A percentile compares a stretch with the other conserved stretches of the same genome.
These are phyloP conservation scores for Tiliacea citrago DNA, from an alignment of 2,888 invertebrate genomes.

Conservation along the genomic window DNA sequence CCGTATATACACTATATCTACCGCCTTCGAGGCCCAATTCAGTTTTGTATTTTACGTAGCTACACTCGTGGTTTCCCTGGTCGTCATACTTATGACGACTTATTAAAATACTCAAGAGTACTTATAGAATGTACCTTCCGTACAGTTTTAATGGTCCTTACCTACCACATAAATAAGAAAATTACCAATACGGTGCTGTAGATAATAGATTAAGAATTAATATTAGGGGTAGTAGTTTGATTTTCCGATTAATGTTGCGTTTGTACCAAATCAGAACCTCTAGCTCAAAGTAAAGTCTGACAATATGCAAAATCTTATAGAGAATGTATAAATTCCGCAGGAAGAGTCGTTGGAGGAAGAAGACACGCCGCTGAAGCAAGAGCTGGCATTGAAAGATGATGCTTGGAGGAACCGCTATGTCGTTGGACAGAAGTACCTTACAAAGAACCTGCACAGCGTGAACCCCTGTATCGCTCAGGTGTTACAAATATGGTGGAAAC, in stretches of 20 bases:
- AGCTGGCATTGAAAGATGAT: slow-evolving; percentile 92
- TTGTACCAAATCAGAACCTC: not conserved
- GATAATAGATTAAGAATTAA: not conserved
- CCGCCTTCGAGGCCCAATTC: not conserved
- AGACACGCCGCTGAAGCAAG: slow-evolving; percentile 89
- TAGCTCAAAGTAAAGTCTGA: not conserved
- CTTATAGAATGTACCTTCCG: not conserved
- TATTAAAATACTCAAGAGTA: too few relatives aligned
- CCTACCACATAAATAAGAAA: not conserved
- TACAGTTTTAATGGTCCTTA: not conserved
- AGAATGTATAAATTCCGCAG: slow-evolving; percentile 65
- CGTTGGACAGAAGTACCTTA: slow-evolving; percentile 78
- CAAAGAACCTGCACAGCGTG: slow-evolving; percentile 93
- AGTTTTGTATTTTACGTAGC: not conserved
- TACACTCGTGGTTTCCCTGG: not conserved
- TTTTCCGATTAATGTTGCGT: not conserved
- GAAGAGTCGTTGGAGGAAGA: slow-evolving; percentile 88
- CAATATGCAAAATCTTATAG: not conserved
- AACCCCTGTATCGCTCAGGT: slow-evolving; percentile 96
- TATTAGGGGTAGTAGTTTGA: not conserved
- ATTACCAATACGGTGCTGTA: not conserved
- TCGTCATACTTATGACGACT: too few relatives aligned
- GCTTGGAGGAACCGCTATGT: slow-evolving; percentile 92
- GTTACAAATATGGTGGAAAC: slow-evolving; percentile 95
- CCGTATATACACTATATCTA: not conserved